phyloP scores from a whole-genome alignment of 2,113 vertebrate genomes.

The Perca flavescens region DNA sequence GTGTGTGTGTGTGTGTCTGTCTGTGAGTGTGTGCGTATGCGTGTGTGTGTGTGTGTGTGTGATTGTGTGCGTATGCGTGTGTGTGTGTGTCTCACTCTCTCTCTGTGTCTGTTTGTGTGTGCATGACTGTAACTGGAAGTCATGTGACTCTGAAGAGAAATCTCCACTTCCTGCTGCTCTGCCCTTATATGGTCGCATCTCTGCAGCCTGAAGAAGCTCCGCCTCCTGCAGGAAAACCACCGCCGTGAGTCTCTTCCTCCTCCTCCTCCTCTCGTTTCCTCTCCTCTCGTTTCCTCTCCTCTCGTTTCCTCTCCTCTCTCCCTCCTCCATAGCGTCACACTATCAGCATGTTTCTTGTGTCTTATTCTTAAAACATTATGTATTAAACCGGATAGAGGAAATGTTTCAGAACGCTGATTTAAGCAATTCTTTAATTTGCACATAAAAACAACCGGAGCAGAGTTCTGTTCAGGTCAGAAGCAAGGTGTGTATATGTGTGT shows the following conservation, averaged over 20 bases:
- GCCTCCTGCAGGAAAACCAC: slow-evolving; percentile 17
- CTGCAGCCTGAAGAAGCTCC: neutral
- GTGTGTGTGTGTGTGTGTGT: neutral
- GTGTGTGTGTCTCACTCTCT: neutral
- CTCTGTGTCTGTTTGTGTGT: slow-evolving; percentile 1
- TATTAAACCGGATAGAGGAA: too few species aligned
- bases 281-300: neutral
- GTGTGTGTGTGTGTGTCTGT: too few species aligned
- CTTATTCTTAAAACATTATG: too few species aligned
- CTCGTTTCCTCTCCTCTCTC: too few species aligned
- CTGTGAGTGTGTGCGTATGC: neutral
- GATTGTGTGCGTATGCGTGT: neutral
- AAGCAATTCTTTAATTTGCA: too few species aligned
- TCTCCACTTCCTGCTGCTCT: slow-evolving; percentile 27
- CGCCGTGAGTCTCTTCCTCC: neutral
- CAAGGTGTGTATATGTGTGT: too few species aligned
- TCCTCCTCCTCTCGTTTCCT: neutral
- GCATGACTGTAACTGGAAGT: slow-evolving; percentile 32
- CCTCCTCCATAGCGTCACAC: too few species aligned
- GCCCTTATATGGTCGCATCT: slow-evolving; percentile 21
- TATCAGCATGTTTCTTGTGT: too few species aligned
- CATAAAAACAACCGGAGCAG: too few species aligned
- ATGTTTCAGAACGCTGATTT: too few species aligned
- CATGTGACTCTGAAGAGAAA: slow-evolving; percentile 29
- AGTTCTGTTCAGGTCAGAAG: too few species aligned